A percentile compares a stretch with the other conserved stretches of the same genome.
These are phyloP conservation scores for Beaufortia kweichowensis DNA, from an alignment of 2,113 vertebrate species.

Conservation along the genomic window DNA sequence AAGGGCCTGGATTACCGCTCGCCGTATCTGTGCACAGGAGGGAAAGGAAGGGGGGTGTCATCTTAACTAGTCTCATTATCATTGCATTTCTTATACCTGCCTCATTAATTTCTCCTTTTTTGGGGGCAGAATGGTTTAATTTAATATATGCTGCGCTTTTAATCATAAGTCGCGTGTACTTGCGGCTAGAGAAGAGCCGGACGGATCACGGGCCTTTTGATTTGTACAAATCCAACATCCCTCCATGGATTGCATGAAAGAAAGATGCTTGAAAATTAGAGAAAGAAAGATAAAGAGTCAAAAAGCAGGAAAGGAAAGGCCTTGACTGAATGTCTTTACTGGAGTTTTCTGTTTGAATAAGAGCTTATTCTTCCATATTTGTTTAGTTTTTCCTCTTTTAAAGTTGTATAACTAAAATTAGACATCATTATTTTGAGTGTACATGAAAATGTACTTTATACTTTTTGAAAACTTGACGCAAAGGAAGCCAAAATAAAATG, in stretches of 20 bases:
- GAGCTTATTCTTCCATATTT: neutral
- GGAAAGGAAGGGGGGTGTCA: constrained; percentile 40
- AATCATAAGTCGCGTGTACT: constrained; percentile 68
- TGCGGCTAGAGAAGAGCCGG: constrained; percentile 54
- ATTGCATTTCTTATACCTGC: constrained; percentile 67
- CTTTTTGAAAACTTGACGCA: too few species aligned
- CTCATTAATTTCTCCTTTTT: constrained; percentile 66
- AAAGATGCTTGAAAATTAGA: constrained; percentile 18
- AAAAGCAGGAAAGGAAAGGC: neutral
- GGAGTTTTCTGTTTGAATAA: neutral
- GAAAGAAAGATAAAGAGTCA: neutral
- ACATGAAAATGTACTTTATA: too few species aligned
- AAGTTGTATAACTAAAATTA: too few species aligned
- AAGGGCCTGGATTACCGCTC: constrained; percentile 68
- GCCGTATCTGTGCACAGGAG: constrained; percentile 54
- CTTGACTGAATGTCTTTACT: neutral
- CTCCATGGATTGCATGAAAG: constrained; percentile 30
- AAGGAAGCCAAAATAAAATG: too few species aligned
- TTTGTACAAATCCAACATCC: constrained; percentile 54
- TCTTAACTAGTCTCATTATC: constrained; percentile 69
- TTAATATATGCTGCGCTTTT: constrained; percentile 74
- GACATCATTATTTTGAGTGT: too few species aligned
- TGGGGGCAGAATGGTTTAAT: constrained; percentile 66
- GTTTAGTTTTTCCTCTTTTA: too few species aligned
- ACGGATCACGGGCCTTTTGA: constrained; percentile 55